Base-by-base conservation (phyloP, 2,113 vertebrate species). In the Xyliphius kryptos region DNA sequence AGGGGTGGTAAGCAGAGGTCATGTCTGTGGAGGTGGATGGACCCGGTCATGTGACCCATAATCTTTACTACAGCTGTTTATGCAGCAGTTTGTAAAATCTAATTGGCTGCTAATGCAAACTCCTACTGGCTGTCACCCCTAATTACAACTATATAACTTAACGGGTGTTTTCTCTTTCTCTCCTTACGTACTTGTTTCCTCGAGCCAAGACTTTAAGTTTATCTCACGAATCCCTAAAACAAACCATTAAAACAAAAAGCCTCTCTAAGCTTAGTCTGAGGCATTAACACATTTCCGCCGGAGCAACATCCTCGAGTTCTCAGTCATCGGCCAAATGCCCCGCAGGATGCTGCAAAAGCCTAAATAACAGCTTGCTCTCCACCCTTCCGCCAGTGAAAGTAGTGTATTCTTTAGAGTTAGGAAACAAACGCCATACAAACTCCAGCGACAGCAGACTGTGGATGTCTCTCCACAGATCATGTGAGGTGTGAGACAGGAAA, bases 91-190 rank as follows among this genome's bases (percentile, higher is more conserved):
- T 67, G 12, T 43, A 64, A 70, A 70, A 61, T 19, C 22, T 47
- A 68, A 73, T 61, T 70, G 61, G 57, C 48, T 48, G 48, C 59
- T 65, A 73, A 73, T 76, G 73, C 70, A 60, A 55, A 51, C 40
- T 40, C 46, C 54, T 68, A 50, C 46, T 11, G 49, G 22, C 26
- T 22, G 40, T 22, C 19, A 26, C 37, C 43, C 36, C 48, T 38
- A 32, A 63, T 58, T 63, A 54, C 48, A 67, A n/a, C 6, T 40
- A 37, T 54, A 38, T 37, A n/a, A 38, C 43, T 66, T 10, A 66
- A 60, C 44, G 51, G 36, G 21, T 44, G 48, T 58, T 66, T 48
- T 57, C 26, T 52, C 68, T 19, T 17, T 19, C 14, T 55, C 13
- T 20, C 21, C n/a, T 47, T 40, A n/a, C 32, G 26, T 17, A 1